Conservation (phyloP, 2,113 vertebrate species). For the Bungarus multicinctus region DNA sequence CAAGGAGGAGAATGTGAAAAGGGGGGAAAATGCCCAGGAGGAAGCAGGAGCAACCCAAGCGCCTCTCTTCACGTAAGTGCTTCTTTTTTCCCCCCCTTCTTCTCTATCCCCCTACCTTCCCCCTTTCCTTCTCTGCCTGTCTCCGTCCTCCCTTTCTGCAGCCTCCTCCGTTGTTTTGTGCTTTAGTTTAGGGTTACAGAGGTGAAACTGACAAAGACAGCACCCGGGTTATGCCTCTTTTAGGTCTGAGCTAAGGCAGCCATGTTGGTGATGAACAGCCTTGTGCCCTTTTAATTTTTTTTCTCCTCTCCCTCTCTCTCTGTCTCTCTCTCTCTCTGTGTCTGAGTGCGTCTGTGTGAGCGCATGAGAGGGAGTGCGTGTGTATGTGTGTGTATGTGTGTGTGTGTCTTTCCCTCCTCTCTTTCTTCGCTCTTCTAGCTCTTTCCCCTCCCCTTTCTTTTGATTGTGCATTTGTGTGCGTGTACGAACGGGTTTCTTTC, state of each 20-base stretch:
- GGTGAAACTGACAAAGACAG: constrained; percentile 97
- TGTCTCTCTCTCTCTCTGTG: constrained; percentile 53
- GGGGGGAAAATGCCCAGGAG: constrained; percentile 99
- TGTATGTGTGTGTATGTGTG: background rate
- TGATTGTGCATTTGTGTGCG: constrained; percentile 52
- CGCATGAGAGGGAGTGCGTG: background rate
- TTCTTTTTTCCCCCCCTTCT: constrained; percentile 70
- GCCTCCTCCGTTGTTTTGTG: constrained; percentile 82
- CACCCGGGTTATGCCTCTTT: constrained; percentile 88
- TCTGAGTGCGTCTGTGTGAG: background rate
- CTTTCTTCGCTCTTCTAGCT: constrained; percentile 31
- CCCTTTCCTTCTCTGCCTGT: constrained; percentile 67
- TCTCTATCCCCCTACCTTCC: constrained; percentile 63
- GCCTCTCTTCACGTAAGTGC: constrained; percentile 98
- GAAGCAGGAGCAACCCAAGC: constrained; percentile 99
- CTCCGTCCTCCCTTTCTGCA: constrained; percentile 57
- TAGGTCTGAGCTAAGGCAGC: constrained; percentile 94
- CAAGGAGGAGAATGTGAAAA: constrained; percentile 95
- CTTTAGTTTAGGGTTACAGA: constrained; percentile 96
- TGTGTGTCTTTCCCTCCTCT: constrained; percentile 62
- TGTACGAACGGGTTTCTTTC: constrained; percentile 35
- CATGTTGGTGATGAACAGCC: constrained; percentile 97
- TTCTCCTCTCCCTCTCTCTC: background rate
- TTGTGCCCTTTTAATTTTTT: constrained; percentile 74
- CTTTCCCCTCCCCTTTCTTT: constrained; percentile 51